Conservation (phyloP, 2,797 vertebrate genomes). For the Urosaurus nigricauda region DNA sequence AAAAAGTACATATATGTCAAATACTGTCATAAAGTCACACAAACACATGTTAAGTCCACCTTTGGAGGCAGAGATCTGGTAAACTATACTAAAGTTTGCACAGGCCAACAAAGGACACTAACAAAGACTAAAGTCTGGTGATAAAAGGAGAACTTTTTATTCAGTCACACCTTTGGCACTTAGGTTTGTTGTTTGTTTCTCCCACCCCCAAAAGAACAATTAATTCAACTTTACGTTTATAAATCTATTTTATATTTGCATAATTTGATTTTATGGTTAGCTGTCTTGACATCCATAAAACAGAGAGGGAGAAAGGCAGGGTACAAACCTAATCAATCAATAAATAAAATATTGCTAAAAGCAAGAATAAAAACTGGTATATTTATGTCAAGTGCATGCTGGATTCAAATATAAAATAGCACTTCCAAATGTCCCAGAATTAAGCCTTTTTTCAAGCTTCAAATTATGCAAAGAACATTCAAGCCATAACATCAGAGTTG, state of each 20-base stretch:
- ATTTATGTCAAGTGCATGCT: not conserved
- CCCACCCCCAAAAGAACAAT: too few species aligned
- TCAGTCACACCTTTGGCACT: not conserved
- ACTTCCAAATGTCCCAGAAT: not conserved
- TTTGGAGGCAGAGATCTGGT: constrained; percentile 3
- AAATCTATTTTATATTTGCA: not conserved
- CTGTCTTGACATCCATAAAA: not conserved
- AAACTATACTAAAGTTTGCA: not conserved
- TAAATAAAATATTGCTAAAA: not conserved
- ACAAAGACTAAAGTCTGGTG: not conserved
- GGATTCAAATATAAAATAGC: constrained; percentile 2
- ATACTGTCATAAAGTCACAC: constrained; percentile 11
- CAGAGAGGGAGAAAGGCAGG: not conserved
- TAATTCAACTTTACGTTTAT: too few species aligned
- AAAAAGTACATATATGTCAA: constrained; percentile 31
- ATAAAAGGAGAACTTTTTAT: not conserved
- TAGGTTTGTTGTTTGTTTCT: too few species aligned
- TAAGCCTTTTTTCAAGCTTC: not conserved
- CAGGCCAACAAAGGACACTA: accelerated
- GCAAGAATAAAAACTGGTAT: not conserved
- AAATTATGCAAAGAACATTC: not conserved
- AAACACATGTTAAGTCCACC: not conserved
- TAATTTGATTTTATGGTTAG: not conserved
- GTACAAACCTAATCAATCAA: not conserved
- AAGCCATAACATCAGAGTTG: not conserved